Evolutionary conservation across 2,113 vertebrate genomes (phyloP).

Genomic region (Anthoscopus minutus): DNA sequence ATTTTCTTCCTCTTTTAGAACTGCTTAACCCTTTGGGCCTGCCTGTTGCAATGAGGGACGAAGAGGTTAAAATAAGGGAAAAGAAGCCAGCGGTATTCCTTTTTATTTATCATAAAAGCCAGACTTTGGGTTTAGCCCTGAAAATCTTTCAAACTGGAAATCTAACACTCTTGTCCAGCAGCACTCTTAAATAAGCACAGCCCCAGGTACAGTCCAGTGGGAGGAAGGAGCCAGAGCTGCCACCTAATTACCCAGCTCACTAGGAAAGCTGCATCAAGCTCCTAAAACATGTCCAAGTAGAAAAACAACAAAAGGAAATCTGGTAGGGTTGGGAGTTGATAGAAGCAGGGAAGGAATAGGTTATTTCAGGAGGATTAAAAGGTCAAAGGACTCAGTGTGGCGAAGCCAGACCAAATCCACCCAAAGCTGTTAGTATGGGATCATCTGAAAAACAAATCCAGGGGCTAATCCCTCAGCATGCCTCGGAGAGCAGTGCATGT

Average conservation of each 20-base stretch:
- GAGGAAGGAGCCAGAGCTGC: not conserved
- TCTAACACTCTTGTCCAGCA: not conserved
- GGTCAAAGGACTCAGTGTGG: constrained; percentile 59
- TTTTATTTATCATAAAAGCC: not conserved
- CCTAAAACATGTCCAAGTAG: not conserved
- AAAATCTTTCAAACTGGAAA: not conserved
- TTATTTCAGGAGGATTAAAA: constrained; percentile 72
- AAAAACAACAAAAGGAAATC: constrained; percentile 4
- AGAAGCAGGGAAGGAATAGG: not conserved
- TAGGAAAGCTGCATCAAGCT: constrained; percentile 20
- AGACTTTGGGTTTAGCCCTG: not conserved
- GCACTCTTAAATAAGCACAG: not conserved
- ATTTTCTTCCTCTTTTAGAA: not conserved
- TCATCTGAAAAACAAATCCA: constrained; percentile 59
- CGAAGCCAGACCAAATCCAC: constrained; percentile 40
- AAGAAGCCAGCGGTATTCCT: not conserved
- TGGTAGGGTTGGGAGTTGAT: not conserved
- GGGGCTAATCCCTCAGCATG: constrained; percentile 42
- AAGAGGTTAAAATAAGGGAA: not conserved
- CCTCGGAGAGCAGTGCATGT: not conserved
- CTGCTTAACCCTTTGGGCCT: not conserved
- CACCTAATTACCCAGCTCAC: not conserved
- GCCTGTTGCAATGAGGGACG: not conserved
- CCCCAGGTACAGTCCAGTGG: not conserved
- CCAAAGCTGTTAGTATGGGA: constrained; percentile 56